Conservation (phyloP, 2,113 vertebrate species). For the Verasper variegatus region DNA sequence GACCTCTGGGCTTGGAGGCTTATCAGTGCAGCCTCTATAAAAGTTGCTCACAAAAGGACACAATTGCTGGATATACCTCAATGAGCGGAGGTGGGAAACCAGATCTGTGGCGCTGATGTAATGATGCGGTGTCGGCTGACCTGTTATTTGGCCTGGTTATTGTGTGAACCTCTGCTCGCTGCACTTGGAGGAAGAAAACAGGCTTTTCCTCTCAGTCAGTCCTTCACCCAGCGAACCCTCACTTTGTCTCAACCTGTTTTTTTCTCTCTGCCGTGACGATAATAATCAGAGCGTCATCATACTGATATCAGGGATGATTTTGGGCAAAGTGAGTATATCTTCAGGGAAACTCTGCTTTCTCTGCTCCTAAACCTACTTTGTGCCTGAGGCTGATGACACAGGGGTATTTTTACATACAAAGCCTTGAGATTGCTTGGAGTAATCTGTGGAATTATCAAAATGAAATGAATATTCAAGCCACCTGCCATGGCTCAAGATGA, state of each 20-base stretch:
- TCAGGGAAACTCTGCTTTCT: conserved; percentile 15
- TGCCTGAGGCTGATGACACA: conserved; percentile 39
- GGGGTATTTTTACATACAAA: conserved; percentile 56
- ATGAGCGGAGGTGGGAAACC: conserved; percentile 75
- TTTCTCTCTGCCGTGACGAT: not conserved
- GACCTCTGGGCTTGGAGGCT: conserved; percentile 91
- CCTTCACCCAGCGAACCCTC: conserved; percentile 14
- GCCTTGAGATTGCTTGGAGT: conserved; percentile 65
- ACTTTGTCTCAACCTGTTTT: not conserved
- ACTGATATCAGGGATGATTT: conserved; percentile 16
- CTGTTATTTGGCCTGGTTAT: conserved; percentile 47
- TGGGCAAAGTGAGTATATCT: conserved; percentile 22
- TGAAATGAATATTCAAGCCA: conserved; percentile 80
- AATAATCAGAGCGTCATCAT: conserved; percentile 6
- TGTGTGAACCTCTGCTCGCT: conserved; percentile 21
- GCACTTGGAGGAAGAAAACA: conserved; percentile 1
- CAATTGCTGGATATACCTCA: conserved; percentile 74
- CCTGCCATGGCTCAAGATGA: conserved; percentile 74
- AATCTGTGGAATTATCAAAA: conserved; percentile 83
- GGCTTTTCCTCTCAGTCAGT: conserved; percentile 12
- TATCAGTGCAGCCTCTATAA: conserved; percentile 85
- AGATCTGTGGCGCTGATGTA: conserved; percentile 65
- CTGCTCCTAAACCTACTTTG: conserved; percentile 8
- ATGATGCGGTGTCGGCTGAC: conserved; percentile 47
- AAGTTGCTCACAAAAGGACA: conserved; percentile 85